Percentiles rank a stretch among this genome's conserved stretches.
Evolutionary conservation across 2,797 vertebrate species (phyloP).

Genomic region (Naso thynnoides): DNA sequence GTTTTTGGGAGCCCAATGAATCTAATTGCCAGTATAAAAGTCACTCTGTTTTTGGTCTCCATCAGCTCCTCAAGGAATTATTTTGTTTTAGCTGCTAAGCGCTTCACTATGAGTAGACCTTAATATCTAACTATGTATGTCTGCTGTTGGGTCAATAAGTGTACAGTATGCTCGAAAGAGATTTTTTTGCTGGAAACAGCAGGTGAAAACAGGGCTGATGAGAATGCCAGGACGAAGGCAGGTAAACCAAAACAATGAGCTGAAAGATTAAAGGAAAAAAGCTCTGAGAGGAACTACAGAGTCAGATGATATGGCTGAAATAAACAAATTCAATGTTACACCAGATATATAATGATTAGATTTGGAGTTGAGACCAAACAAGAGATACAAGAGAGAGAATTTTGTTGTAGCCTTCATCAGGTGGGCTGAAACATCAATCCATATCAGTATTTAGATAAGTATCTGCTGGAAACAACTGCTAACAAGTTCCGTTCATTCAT

Average conservation of each 20-base stretch:
- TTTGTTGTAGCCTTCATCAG: not conserved
- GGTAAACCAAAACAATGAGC: no score
- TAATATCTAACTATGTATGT: no score
- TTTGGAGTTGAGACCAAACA: not conserved
- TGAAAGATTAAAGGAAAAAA: not conserved
- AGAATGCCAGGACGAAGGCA: no score
- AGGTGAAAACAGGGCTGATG: not conserved
- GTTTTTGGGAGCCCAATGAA: not conserved
- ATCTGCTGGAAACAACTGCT: not conserved
- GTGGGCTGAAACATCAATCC: not conserved
- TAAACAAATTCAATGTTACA: no score
- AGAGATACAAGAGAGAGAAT: not conserved
- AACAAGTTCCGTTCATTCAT: no score
- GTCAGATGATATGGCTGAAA: not conserved
- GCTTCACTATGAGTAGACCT: no score
- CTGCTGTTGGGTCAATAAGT: no score
- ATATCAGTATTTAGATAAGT: not conserved
- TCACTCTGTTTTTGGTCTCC: not conserved
- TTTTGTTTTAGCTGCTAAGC: no score
- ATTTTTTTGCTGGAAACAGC: not conserved
- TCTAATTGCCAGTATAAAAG: not conserved
- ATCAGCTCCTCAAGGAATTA: not conserved
- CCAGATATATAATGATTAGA: no score
- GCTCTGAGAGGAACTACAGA: not conserved
- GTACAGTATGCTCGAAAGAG: no score